Conservation (phyloP, 2,113 vertebrate species). For the Corythaeola cristata region DNA sequence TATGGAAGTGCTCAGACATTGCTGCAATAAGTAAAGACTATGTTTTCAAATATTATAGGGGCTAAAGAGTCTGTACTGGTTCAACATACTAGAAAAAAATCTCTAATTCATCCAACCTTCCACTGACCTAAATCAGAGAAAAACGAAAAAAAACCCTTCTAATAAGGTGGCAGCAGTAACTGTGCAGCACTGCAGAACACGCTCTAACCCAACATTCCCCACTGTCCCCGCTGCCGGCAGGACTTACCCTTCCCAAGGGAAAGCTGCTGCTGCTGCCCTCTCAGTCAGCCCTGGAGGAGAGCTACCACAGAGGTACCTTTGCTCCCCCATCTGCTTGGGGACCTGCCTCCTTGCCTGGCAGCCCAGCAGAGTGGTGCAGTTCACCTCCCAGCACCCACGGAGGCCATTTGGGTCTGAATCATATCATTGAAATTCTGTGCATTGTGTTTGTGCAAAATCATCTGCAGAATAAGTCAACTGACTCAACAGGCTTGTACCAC, state of each 20-base stretch:
- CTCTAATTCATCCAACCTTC: background rate
- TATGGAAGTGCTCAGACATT: background rate
- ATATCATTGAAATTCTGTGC: background rate
- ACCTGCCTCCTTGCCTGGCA: background rate
- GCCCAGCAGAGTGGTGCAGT: background rate
- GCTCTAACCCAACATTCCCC: background rate
- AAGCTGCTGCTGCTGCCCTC: background rate
- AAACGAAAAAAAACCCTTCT: fast-evolving
- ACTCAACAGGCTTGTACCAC: background rate
- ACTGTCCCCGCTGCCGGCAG: background rate
- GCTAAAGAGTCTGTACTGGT: background rate
- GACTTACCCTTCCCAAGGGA: background rate
- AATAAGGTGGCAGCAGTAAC: background rate
- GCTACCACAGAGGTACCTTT: background rate
- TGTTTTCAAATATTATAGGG: background rate
- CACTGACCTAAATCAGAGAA: background rate
- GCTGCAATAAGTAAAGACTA: background rate
- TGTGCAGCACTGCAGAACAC: background rate
- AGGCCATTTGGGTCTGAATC: background rate
- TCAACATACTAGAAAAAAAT: background rate
- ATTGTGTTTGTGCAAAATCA: background rate
- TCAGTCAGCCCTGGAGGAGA: background rate
- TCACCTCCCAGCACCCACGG: background rate
- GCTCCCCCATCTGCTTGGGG: background rate
- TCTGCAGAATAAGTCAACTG: background rate